Conservation (phyloP, 2,888 invertebrate species). For the Cantharis nigra region DNA sequence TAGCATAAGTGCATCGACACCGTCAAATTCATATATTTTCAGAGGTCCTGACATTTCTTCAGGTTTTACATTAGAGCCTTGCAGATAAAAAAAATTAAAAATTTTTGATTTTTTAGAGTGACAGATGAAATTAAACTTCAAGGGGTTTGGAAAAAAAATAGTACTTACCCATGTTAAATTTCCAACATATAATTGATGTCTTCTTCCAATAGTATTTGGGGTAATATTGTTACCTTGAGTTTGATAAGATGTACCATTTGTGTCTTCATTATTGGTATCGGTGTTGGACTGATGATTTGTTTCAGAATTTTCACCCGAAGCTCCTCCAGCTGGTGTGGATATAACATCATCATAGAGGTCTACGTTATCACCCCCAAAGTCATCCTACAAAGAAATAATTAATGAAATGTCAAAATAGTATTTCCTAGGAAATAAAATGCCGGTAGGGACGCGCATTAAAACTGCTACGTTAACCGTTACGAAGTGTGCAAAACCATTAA, state of each 20-base stretch:
- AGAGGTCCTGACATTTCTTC: no score
- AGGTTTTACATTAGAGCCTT: no score
- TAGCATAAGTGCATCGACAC: no score
- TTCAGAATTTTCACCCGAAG: constrained; percentile 63
- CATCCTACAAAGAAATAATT: constrained; percentile 62
- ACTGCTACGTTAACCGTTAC: background rate
- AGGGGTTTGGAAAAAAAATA: background rate
- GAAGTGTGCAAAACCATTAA: background rate
- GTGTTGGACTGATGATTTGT: constrained; percentile 62
- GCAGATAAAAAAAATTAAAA: no score
- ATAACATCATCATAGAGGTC: constrained; percentile 96
- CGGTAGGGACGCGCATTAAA: constrained; percentile 6
- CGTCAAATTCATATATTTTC: no score
- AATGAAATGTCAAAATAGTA: background rate
- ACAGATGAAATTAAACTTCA: background rate
- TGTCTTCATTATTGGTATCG: constrained; percentile 65
- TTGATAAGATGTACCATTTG: constrained; percentile 73
- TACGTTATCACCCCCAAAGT: constrained; percentile 84
- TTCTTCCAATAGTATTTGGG: constrained; percentile 73
- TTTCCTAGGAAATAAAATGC: constrained; percentile 8
- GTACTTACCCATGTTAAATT: constrained; percentile 94
- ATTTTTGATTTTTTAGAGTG: no score
- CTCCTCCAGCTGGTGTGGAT: constrained; percentile 71
- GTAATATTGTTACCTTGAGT: constrained; percentile 70
- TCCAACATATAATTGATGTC: constrained; percentile 94